Base-by-base conservation (phyloP, 2,888 invertebrate species). In the Sminthurides aquaticus region DNA sequence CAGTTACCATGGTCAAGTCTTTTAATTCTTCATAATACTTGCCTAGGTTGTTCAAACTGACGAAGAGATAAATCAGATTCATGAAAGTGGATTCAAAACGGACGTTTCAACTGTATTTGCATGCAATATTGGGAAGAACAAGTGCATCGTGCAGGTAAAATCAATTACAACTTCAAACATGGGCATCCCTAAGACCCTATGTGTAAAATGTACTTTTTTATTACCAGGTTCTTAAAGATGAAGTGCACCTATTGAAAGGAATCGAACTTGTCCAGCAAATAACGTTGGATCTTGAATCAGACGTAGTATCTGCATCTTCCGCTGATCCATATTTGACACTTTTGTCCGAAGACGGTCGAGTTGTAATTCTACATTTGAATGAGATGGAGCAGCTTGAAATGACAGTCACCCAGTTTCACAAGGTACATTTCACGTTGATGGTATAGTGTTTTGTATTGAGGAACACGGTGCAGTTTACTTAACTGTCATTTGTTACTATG, bases 61-160 rank as follows among this genome's bases (percentile, higher is more conserved):
- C 0, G 89, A 92, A 78, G 96, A 98, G 82, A 96, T 98, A 72
- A 96, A 95, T 79, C 98, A 99, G 80, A 86, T 99, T 60, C 96
- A 98, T 78, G 90, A 89, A 78, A 92, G 92, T 1, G 94, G 96
- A 0, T 99, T 99, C 80, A 86, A 88, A 76, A 91, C 92, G 0
- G 88, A 88, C 71, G 87, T 89, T 8, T 88, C 92, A 2, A 98
- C 97, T 0, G 86, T 99, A 25, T 94, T 87, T 79, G 96, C 96
- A 1, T 94, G 95, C 1, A 99, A 98, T 81, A 83, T 99, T 24
- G 96, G 94, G 0, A 87, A 88, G 75, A 91, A 94, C 78, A 87
- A 88, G 75, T 95, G 90, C 75, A 94, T 97, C 76, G 87, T 98
- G 27, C 96, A 99, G 81, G 89, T 91, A 58, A 58, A 80, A 76